phyloP scores from a whole-genome alignment of 2,888 invertebrate species.

The Cerastoderma edule region DNA sequence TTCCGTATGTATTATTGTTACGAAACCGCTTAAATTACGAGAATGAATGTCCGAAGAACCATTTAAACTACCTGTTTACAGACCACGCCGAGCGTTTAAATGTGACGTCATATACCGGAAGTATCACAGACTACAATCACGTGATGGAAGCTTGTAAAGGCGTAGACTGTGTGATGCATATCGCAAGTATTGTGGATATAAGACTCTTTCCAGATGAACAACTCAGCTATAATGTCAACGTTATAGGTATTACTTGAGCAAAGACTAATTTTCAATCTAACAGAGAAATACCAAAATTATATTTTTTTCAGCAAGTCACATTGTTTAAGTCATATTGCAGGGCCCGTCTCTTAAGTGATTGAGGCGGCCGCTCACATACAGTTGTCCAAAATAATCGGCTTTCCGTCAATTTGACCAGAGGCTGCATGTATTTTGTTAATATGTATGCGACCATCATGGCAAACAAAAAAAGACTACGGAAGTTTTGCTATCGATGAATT shows the following conservation, averaged over 20 bases:
- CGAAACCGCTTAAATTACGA: too few relatives aligned
- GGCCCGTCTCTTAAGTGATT: too few relatives aligned
- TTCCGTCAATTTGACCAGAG: background rate
- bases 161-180: slow-evolving; percentile 52
- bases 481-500: too few relatives aligned
- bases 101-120: slow-evolving; percentile 41
- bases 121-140: slow-evolving; percentile 37
- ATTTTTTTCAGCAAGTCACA: too few relatives aligned
- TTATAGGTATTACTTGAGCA: slow-evolving; percentile 34
- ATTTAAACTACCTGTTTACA: too few relatives aligned
- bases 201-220: slow-evolving; percentile 46
- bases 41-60: too few relatives aligned
- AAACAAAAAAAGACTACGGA: too few relatives aligned
- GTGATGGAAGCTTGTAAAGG: slow-evolving; percentile 41
- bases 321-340: too few relatives aligned
- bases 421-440: background rate
- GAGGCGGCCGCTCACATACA: too few relatives aligned
- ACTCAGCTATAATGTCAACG: slow-evolving; percentile 42
- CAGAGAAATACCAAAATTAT: background rate
- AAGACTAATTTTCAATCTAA: background rate
- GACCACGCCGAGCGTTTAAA: background rate
- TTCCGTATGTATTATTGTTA: too few relatives aligned
- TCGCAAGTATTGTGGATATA: slow-evolving; percentile 53
- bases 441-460: too few relatives aligned
- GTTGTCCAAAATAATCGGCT: background rate